phyloP scores from a whole-genome alignment of 30 jellyfish, hydroid and myxozoan genomes.

The Chrysaora quinquecirrha region DNA sequence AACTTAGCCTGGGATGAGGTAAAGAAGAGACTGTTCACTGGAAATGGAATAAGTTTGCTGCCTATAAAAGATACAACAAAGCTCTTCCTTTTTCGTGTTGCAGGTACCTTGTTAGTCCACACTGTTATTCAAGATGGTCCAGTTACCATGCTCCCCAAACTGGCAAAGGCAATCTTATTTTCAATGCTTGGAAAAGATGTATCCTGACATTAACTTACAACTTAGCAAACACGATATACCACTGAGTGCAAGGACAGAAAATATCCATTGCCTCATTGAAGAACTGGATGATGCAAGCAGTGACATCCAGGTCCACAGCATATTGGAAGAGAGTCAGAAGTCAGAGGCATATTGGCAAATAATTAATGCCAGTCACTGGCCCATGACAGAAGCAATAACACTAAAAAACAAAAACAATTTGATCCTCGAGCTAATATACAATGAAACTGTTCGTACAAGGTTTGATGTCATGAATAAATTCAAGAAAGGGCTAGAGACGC shows the following conservation, averaged over 20 bases:
- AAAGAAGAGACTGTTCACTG: constrained; percentile 8
- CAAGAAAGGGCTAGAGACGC: constrained; percentile 13
- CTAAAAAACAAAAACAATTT: constrained; percentile 1
- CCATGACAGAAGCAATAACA: constrained; percentile 2
- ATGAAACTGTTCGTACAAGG: constrained; percentile 4
- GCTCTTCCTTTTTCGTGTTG: constrained; percentile 14
- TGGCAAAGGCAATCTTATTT: constrained; percentile 1
- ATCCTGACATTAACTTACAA: background rate
- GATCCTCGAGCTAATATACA: constrained; percentile 3
- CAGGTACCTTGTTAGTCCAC: constrained; percentile 17
- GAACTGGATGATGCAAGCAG: constrained; percentile 16
- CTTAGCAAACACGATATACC: constrained; percentile 18
- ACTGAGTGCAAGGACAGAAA: constrained; percentile 7
- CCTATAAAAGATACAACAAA: constrained; percentile 32
- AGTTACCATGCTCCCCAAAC: background rate
- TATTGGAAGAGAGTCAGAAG: background rate
- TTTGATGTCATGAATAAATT: background rate
- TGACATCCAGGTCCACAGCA: background rate
- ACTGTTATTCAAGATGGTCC: constrained; percentile 31
- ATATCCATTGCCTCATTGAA: constrained; percentile 18
- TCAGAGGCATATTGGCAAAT: constrained; percentile 33
- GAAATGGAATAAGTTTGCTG: constrained; percentile 4
- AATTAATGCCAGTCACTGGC: constrained; percentile 36
- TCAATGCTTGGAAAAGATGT: constrained; percentile 12
- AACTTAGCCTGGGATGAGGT: constrained; percentile 23